Evolutionary conservation across 2,797 vertebrate genomes (phyloP).

Genomic region (Arremon aurantiirostris): DNA sequence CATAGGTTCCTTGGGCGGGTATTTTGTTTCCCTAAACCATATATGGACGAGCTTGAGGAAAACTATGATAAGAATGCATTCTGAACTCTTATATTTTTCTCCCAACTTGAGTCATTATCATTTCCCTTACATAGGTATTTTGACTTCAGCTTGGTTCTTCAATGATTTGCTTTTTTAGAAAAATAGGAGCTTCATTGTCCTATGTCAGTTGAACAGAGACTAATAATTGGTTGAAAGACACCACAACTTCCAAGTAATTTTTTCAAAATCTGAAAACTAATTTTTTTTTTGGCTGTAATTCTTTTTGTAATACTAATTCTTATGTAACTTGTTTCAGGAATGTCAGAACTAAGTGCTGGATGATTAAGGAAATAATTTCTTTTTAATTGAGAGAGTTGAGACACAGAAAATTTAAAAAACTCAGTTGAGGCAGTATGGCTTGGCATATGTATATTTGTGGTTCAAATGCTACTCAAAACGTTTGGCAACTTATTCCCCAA

Average conservation of each 20-base stretch:
- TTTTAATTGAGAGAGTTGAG: background rate
- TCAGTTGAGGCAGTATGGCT: background rate
- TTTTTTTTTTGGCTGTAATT: background rate
- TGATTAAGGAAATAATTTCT: background rate
- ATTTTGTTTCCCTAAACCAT: conserved; percentile 31
- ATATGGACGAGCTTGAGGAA: conserved; percentile 39
- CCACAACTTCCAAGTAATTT: background rate
- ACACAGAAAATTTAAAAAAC: background rate
- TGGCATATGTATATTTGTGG: background rate
- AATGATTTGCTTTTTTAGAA: background rate
- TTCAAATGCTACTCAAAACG: background rate
- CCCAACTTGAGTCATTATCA: background rate
- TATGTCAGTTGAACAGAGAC: background rate
- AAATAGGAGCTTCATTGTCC: background rate
- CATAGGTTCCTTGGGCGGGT: background rate
- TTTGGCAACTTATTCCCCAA: background rate
- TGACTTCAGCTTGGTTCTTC: background rate
- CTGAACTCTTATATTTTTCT: background rate
- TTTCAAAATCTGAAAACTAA: background rate
- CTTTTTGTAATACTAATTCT: background rate
- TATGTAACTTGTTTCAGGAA: background rate
- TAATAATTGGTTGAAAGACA: background rate
- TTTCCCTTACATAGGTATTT: conserved; percentile 36
- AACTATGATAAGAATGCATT: conserved; percentile 42
- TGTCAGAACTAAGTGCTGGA: background rate